A percentile compares a stretch with the other conserved stretches of the same genome.
These are phyloP conservation scores for Channallabes apus DNA, from an alignment of 2,797 vertebrate species.

Conservation along the genomic window DNA sequence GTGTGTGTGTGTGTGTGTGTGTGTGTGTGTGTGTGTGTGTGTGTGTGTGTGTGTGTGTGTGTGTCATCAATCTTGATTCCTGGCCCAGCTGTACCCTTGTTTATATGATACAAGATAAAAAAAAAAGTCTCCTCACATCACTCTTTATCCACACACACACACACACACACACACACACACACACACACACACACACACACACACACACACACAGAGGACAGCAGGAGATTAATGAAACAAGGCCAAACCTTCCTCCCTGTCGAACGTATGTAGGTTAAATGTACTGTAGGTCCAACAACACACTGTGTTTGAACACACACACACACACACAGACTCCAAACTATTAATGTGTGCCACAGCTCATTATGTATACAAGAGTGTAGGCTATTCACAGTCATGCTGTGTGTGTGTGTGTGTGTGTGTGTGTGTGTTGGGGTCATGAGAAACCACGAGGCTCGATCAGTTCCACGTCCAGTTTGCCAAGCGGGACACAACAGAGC, in stretches of 20 bases:
- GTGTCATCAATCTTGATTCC: neutral
- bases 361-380: neutral
- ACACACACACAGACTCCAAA: neutral
- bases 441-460: conserved; percentile 55
- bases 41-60: neutral
- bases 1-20: neutral
- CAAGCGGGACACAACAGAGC: conserved; percentile 59
- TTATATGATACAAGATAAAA: neutral
- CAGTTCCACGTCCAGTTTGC: conserved; percentile 60
- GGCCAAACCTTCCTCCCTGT: conserved; percentile 4
- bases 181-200: neutral
- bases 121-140: neutral
- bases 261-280: neutral
- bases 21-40: neutral
- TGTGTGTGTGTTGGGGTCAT: conserved; percentile 32
- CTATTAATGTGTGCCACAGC: neutral
- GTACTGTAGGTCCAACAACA: neutral
- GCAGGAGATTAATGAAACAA: neutral
- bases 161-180: neutral
- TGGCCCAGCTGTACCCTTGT: neutral
- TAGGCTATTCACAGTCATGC: neutral
- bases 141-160: neutral
- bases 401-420: conserved; percentile 15
- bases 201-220: neutral
- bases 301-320: neutral